Evolutionary conservation across 2,888 invertebrate species (phyloP), one percentile per base, ranked within the genome.

Genomic region (Agrochola circellaris): DNA sequence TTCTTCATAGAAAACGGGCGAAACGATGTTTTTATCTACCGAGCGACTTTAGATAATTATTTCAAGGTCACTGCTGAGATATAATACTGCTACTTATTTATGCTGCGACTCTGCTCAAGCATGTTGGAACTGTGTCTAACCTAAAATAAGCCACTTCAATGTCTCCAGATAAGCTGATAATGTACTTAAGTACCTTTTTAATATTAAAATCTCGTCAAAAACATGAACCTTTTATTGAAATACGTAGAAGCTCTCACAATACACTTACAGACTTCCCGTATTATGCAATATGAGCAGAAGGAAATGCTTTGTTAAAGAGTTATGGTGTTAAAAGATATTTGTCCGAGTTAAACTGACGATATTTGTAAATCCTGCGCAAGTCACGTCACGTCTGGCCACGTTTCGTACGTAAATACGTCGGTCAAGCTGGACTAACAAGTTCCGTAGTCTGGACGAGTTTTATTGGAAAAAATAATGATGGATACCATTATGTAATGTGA

Each of bases 351-450:
- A 83, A 83, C 85, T 70, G 74, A 64, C 69, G 77, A 82, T 83
- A 74, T 83, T 77, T 77, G 82, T 83, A 74, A 77, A 77, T 72
- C 72, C 77, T 81, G 64, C 2, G 42, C 68, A 17, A 62, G 74
- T 72, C 77, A 80, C 51, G 78, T 80, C 81, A 81, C 68, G 73
- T 81, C 54, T 73, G 56, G 61, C 64, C 64, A 74, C 73, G 82
- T 72, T 82, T 74, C n/a, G 71, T 82, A 68, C 73, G 82, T 83
- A 85, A 85, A 85, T 77, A 85, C 85, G 56, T 64, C 77, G 85
- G 69, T 71, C 56, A 71, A 84, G 76, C 64, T 82, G 45, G 56
- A 76, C 69, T 81, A 85, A 83, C 83, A 73, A 81, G 85, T 83
- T 83, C 82, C 82, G 73, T 64, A 64, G 8, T 68, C 38, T 72